Conservation (phyloP, 2,113 vertebrate species). For the Rhea americana region DNA sequence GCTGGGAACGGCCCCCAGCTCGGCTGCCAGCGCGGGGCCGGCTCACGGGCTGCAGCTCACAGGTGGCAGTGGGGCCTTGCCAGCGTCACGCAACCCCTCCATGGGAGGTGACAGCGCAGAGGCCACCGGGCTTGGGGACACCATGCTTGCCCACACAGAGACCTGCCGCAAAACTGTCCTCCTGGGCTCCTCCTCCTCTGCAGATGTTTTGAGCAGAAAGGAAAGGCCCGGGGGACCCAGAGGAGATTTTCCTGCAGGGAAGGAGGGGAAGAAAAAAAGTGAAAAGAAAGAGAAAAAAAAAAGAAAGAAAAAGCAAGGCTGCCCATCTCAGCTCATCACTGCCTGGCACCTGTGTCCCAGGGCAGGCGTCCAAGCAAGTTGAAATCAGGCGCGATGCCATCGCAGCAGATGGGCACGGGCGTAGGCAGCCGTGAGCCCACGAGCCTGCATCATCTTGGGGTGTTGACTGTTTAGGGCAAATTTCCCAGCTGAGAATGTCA, state of each 20-base stretch:
- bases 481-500: constrained; percentile 71
- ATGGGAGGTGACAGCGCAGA: neutral
- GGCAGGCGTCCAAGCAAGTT: constrained; percentile 51
- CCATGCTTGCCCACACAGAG: accelerated
- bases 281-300: too few species aligned
- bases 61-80: too few species aligned
- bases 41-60: too few species aligned
- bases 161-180: accelerated
- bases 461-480: constrained; percentile 58
- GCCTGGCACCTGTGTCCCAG: constrained; percentile 69
- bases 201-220: neutral
- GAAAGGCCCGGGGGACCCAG: neutral
- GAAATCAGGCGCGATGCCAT: constrained; percentile 46
- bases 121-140: neutral
- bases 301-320: neutral
- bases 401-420: constrained; percentile 57
- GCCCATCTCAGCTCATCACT: neutral
- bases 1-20: too few species aligned
- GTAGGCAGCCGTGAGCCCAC: neutral
- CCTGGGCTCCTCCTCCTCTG: neutral
- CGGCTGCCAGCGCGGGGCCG: too few species aligned
- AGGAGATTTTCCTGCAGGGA: neutral
- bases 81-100: too few species aligned
- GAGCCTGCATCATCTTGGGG: neutral
- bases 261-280: neutral